These are phyloP conservation scores for Alaudala cheleensis DNA, from an alignment of 2,113 vertebrate genomes.

Conservation along the genomic window DNA sequence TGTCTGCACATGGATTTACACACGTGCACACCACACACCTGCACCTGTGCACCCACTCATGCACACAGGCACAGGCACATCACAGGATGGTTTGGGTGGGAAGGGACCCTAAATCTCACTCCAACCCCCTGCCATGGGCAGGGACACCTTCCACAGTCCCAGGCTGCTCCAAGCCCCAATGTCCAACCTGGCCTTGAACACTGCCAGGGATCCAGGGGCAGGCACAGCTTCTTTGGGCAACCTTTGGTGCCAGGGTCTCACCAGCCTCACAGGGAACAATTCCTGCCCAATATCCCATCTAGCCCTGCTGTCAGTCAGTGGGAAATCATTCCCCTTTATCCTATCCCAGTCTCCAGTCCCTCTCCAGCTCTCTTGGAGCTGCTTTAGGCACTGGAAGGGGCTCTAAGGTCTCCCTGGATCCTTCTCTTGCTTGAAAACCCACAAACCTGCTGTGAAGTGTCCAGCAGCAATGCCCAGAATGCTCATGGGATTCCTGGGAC, in stretches of 20 bases:
- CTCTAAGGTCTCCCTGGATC: background rate
- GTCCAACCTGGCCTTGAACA: accelerated
- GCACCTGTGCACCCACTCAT: background rate
- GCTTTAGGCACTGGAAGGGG: background rate
- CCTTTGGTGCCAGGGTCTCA: accelerated
- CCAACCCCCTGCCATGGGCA: background rate
- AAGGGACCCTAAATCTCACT: background rate
- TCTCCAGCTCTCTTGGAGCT: background rate
- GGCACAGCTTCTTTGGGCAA: background rate
- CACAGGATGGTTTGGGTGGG: background rate
- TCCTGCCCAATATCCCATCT: background rate
- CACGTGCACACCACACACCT: background rate
- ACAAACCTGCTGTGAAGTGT: background rate
- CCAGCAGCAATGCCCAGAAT: background rate
- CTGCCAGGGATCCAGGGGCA: background rate
- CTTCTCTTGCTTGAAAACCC: background rate
- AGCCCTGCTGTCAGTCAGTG: background rate
- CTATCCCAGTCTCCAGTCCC: background rate
- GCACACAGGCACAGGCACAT: background rate
- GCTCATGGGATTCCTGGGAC: background rate
- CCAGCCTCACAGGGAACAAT: accelerated
- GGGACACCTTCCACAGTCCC: background rate
- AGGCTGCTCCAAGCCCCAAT: accelerated
- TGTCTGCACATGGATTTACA: background rate
- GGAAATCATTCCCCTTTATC: background rate